Conservation (phyloP, 1,140 invertebrate genomes). For the Trissolcus basalis region DNA sequence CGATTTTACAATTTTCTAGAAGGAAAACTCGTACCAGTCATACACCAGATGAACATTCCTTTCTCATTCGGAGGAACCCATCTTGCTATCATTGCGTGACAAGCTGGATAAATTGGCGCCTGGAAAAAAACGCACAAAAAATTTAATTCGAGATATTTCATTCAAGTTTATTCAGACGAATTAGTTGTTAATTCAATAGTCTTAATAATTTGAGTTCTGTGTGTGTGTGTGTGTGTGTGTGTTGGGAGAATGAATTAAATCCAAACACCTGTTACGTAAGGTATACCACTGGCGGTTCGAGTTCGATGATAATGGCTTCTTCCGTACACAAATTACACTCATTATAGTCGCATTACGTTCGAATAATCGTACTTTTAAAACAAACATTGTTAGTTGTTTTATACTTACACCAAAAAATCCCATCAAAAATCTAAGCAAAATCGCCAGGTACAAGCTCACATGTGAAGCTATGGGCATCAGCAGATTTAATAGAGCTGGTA, state of each 20-base stretch:
- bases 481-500: constrained; percentile 83
- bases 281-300: too few species aligned
- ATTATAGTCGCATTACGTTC: neutral
- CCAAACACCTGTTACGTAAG: too few species aligned
- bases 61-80: constrained; percentile 87
- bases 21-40: too few species aligned
- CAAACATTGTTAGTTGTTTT: neutral
- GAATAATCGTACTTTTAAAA: neutral
- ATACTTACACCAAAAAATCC: constrained; percentile 81
- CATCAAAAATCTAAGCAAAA: constrained; percentile 80
- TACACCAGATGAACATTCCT: constrained; percentile 84
- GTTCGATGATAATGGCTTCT: too few species aligned
- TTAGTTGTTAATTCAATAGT: too few species aligned
- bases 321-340: neutral
- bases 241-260: too few species aligned
- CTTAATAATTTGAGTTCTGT: too few species aligned
- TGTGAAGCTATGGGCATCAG: constrained; percentile 80
- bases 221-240: too few species aligned
- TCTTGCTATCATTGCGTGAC: constrained; percentile 83
- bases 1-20: too few species aligned
- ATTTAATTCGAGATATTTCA: neutral
- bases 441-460: constrained; percentile 79
- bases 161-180: neutral
- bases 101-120: constrained; percentile 84
- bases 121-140: constrained; percentile 62